phyloP scores from a whole-genome alignment of 2,888 invertebrate species.

The Uropetala carovei region DNA sequence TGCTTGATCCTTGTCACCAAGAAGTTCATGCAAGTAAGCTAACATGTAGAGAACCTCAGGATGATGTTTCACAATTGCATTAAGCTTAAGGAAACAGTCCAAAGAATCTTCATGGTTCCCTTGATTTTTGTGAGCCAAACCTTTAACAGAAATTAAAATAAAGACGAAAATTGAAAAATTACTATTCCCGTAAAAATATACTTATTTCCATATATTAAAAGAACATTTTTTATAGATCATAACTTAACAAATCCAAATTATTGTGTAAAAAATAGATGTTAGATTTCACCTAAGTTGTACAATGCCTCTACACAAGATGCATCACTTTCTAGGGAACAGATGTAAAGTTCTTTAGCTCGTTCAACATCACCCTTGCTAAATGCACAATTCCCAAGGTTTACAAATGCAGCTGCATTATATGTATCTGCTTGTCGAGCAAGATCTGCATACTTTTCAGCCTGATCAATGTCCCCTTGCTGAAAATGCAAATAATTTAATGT shows the following conservation, averaged over 20 bases:
- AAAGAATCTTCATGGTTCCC: conserved; percentile 85
- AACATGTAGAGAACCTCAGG: conserved; percentile 88
- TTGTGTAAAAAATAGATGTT: background rate
- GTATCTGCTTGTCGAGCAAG: conserved; percentile 85
- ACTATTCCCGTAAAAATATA: background rate
- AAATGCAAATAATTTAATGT: conserved; percentile 66
- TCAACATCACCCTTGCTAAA: conserved; percentile 83
- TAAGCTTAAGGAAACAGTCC: conserved; percentile 87
- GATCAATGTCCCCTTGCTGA: conserved; percentile 87
- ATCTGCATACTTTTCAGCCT: conserved; percentile 87
- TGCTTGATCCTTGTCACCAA: conserved; percentile 78
- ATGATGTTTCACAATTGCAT: conserved; percentile 82
- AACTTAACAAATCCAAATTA: no score
- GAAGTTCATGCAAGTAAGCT: conserved; percentile 85
- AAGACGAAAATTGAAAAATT: background rate
- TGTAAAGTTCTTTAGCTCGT: conserved; percentile 84
- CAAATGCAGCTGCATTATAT: conserved; percentile 88
- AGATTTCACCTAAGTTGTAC: conserved; percentile 84
- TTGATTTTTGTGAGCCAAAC: conserved; percentile 83
- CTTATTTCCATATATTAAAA: no score
- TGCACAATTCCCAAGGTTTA: conserved; percentile 90
- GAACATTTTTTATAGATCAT: no score
- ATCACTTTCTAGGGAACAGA: conserved; percentile 87
- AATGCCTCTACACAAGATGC: conserved; percentile 90
- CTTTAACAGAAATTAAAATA: conserved; percentile 73